phyloP scores from a whole-genome alignment of 2,797 vertebrate species.

The Coccyzus lansbergi region DNA sequence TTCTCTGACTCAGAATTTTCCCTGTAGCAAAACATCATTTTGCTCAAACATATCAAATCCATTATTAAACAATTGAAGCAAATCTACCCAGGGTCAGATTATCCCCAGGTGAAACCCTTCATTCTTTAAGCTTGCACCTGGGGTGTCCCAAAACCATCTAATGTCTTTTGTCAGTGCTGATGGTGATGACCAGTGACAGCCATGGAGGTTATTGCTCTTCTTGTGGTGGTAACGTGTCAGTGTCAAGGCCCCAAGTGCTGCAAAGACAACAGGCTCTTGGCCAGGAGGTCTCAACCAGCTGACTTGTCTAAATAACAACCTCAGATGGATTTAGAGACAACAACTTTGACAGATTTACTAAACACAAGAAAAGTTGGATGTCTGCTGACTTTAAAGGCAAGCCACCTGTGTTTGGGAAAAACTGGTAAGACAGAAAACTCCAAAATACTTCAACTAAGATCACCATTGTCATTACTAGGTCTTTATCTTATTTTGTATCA shows the following conservation, averaged over 20 bases:
- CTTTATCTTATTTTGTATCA: not conserved
- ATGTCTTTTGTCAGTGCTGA: not conserved
- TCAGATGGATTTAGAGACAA: not conserved
- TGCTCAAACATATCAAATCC: not conserved
- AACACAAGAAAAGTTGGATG: fast-evolving
- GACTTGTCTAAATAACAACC: not conserved
- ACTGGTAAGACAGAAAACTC: not conserved
- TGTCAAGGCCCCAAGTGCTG: not conserved
- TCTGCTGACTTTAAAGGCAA: not conserved
- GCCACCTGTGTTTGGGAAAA: not conserved
- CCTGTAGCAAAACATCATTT: not conserved
- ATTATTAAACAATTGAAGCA: not conserved
- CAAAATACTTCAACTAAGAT: not conserved
- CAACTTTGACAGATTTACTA: not conserved
- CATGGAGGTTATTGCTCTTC: not conserved
- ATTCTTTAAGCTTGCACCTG: not conserved
- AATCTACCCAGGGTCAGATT: not conserved
- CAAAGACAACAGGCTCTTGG: too few relatives aligned
- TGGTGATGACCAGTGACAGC: not conserved
- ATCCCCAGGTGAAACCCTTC: not conserved
- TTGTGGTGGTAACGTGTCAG: fast-evolving
- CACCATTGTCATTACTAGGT: not conserved
- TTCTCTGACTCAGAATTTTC: not conserved
- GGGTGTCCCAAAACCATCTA: not conserved
- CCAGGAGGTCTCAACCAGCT: not conserved